Conservation (phyloP, 2,113 vertebrate species). For the Sapayoa aenigma region DNA sequence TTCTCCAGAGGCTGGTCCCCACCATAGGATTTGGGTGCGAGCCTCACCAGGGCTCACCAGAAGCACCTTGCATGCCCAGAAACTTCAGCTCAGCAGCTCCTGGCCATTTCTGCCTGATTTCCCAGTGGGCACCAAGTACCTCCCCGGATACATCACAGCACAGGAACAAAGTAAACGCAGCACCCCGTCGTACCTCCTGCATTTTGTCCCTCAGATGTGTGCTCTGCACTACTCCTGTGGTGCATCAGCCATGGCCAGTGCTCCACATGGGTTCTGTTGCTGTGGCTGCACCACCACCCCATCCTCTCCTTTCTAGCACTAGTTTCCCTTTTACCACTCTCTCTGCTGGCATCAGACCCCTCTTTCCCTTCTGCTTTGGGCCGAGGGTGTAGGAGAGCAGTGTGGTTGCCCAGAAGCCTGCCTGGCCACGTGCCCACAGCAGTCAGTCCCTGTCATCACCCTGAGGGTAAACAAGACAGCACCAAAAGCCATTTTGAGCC, state of each 20-base stretch:
- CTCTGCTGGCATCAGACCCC: neutral
- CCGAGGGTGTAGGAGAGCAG: neutral
- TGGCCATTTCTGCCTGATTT: accelerated
- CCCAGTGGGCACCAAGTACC: neutral
- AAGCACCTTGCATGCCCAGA: neutral
- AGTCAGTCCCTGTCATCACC: neutral
- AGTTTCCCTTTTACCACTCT: neutral
- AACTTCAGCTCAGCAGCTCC: neutral
- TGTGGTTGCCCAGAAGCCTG: neutral
- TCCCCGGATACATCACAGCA: neutral
- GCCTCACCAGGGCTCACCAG: neutral
- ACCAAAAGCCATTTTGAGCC: neutral
- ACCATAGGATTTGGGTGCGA: neutral
- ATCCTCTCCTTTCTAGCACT: neutral
- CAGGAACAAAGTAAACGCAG: neutral
- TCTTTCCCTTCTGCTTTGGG: neutral
- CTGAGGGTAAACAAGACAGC: neutral
- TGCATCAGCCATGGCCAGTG: neutral
- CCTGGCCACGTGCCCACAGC: accelerated
- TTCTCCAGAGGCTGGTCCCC: neutral
- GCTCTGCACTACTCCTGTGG: accelerated
- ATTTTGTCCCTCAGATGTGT: neutral
- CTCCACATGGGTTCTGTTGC: accelerated
- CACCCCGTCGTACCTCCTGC: neutral
- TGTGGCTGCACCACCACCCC: neutral